Base-by-base conservation (phyloP, 2,113 vertebrate species). In the Trachemys scripta region DNA sequence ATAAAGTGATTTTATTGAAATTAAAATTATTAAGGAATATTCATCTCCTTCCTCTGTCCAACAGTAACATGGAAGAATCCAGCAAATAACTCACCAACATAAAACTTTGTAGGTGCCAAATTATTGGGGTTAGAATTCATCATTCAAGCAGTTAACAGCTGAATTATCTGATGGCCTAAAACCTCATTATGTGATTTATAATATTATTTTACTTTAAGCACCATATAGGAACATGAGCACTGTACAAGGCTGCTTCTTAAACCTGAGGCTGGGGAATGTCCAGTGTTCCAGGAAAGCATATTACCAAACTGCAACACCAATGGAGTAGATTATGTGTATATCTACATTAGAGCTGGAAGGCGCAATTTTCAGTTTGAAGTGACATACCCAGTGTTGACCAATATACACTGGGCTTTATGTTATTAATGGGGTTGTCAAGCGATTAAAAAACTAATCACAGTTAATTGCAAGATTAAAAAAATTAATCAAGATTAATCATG, bases 11-110 rank as follows among this genome's bases (percentile, higher is more conserved):
- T 90, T 95, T 93, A 93, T 91, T 24, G 4, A 53, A 93, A 79
- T 95, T 76, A 93, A 95, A 97, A 80, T 93, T 38, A 86, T 91
- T 82, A 51, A 0, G 27, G 20, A 95, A 87, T 3, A 92, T 92
- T 92, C 81, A 92, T 95, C 69, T 92, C 10, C 38, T 76, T 57
- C 27, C 80, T 89, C 17, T 95, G 5, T 45, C 5, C 38, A 51
- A 35, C 93, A 88, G 91, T 82, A 51, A 78, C 53, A 35, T 1
- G 54, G 82, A 84, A 94, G 79, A 12, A 27, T 90, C 10, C 81
- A 87, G 27, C 25, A 85, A 24, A 2, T 1, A 72, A 89, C 80
- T 75, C 80, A 84, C 24, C 20, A 80, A 11, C n/a, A 31, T 84
- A 75, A 72, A 54, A 7, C 38, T 10, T 76, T 81, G n/a, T 85